Evolutionary conservation across 1,140 invertebrate genomes (phyloP), one percentile per base, ranked within the genome.

Genomic region (Cheumatopsyche charites): DNA sequence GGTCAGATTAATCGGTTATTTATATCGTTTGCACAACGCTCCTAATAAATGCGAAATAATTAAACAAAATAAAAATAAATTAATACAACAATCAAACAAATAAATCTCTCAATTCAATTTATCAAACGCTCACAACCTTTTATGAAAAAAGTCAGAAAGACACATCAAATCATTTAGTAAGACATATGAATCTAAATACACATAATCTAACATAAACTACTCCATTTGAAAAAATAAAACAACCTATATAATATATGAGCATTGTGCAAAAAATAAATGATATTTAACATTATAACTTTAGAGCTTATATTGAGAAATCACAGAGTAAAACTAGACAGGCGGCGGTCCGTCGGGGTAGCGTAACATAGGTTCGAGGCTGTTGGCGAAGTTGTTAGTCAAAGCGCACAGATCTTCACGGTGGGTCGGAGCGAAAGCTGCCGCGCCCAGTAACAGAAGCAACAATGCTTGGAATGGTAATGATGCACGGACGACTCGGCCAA

Each of bases 391-490:
- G 79, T 95, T 94, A 70, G 89, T 88, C 75, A 94, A 85, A 80
- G 91, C 91, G 73, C 90, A 91, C 80, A 91, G 92, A 79, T 95
- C 93, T 78, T 95, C 91, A 82, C 94, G 92, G 74, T 89, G 88
- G 78, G 90, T 88, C 61, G 95, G 95, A 43, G 96, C 90, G 74
- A 97, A 84, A 29, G 93, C 91, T 45, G 94, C 94, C 69, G 93
- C 91, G 65, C 94, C 95, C 77, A 98, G 86, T 76, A 97, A 86
- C 68, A 97, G 85, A 76, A 97, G 85, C 86, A 97, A 91, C 72
- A 97, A 82, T 41, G 94, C 92, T 83, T 96, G 93, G 78, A 98
- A 93, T 26, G 95, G 95, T 72, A 98, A 84, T 12, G 95, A 96
- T 41, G 94, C 92, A 78, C 94, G 87, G 70, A 95, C 86, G 67